Evolutionary conservation across 37 sponge, comb jelly and placozoan species (phyloP).

Genomic region (Beroe ovata): DNA sequence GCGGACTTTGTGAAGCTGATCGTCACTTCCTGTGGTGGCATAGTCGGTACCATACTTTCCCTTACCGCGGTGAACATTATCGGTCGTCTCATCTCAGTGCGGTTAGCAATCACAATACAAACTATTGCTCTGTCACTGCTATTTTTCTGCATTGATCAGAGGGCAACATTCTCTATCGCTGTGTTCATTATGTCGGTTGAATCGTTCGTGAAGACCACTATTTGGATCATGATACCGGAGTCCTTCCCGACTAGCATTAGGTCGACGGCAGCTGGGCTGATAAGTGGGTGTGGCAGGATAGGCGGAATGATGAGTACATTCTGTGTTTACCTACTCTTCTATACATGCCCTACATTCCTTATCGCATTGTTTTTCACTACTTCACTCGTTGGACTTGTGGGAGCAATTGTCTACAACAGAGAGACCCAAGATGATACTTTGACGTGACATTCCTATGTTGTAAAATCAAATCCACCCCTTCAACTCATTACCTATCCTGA

Average conservation of each 20-base stretch:
- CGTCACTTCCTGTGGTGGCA: not conserved
- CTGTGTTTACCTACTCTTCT: not conserved
- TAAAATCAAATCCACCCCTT: too few relatives aligned
- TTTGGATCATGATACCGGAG: slow-evolving; percentile 50
- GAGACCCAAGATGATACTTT: not conserved
- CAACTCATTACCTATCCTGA: slow-evolving; percentile 30
- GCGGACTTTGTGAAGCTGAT: not conserved
- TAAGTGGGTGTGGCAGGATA: slow-evolving; percentile 16
- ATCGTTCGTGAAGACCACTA: not conserved
- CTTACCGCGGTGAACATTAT: not conserved
- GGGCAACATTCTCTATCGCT: not conserved
- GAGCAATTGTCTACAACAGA: not conserved
- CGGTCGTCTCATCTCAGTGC: not conserved
- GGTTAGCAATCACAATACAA: not conserved
- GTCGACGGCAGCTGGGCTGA: slow-evolving; percentile 28
- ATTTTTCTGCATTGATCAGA: not conserved
- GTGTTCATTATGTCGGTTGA: not conserved
- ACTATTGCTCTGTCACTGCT: not conserved
- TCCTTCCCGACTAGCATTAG: slow-evolving; percentile 9
- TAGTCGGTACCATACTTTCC: not conserved
- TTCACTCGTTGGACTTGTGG: not conserved
- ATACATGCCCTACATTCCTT: not conserved
- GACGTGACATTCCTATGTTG: too few relatives aligned
- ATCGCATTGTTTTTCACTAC: not conserved
- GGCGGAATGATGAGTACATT: not conserved